These are phyloP conservation scores for Druon quercuslanigerum DNA, from an alignment of 1,140 invertebrate species.

Conservation along the genomic window DNA sequence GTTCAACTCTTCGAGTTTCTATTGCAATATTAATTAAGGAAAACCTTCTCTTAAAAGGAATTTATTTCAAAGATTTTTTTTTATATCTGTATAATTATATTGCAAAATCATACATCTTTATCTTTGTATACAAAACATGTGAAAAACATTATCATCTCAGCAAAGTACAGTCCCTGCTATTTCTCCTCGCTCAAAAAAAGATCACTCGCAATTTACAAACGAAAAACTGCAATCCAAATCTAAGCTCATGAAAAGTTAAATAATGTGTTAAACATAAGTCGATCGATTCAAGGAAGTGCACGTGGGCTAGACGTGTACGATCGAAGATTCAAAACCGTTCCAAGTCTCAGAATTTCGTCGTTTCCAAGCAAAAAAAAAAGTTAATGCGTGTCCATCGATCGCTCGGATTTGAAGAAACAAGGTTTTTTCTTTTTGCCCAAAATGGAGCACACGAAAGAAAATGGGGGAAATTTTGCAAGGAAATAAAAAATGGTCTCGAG, in stretches of 20 bases:
- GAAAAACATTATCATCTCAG: neutral
- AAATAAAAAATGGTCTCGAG: neutral
- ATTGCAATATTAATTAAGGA: slow-evolving; percentile 75
- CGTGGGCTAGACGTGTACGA: slow-evolving; percentile 22
- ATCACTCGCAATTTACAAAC: neutral
- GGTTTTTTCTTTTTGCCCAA: neutral
- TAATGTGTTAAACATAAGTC: neutral
- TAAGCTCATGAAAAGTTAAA: neutral
- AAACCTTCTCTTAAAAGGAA: slow-evolving; percentile 48
- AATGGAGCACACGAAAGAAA: neutral
- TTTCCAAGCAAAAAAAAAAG: neutral
- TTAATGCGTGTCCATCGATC: slow-evolving; percentile 11
- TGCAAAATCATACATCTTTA: too few species aligned
- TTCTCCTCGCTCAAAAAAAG: neutral
- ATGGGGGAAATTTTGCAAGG: neutral
- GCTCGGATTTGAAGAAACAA: neutral
- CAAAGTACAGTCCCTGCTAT: neutral
- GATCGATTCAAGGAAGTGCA: slow-evolving; percentile 21
- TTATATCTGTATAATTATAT: too few species aligned
- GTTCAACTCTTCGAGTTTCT: slow-evolving; percentile 99
- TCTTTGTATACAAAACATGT: neutral
- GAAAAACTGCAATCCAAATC: neutral
- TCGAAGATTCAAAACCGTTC: slow-evolving; percentile 21
- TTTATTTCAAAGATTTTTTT: too few species aligned
- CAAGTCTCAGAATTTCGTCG: slow-evolving; percentile 14